These are phyloP conservation scores for Sciaenops ocellatus DNA, from an alignment of 2,797 vertebrate genomes.

Conservation along the genomic window DNA sequence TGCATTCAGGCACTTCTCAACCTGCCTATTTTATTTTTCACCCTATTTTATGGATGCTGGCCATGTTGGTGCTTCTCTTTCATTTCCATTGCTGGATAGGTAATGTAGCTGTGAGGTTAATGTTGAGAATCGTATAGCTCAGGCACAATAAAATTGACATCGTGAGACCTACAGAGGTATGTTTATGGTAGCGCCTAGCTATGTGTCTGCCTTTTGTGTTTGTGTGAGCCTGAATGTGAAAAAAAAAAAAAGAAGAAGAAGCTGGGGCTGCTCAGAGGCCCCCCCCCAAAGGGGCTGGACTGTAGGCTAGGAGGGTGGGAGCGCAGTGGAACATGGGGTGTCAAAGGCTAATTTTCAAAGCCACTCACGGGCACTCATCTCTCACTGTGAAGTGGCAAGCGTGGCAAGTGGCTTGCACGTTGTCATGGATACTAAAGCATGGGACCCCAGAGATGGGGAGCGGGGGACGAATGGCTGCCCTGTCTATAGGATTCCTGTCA, in stretches of 20 bases:
- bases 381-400: constrained; percentile 89
- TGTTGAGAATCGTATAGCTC: constrained; percentile 78
- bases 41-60: constrained; percentile 66
- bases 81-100: constrained; percentile 57
- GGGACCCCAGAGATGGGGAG: constrained; percentile 95
- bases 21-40: constrained; percentile 57
- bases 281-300: constrained; percentile 56
- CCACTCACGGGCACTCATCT: constrained; percentile 85
- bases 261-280: constrained; percentile 28
- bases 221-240: constrained; percentile 57
- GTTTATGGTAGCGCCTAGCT: constrained; percentile 61
- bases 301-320: constrained; percentile 60
- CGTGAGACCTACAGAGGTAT: constrained; percentile 58
- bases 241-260: constrained; percentile 10
- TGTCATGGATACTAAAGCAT: constrained; percentile 97
- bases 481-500: constrained; percentile 99
- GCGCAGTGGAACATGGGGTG: constrained; percentile 70
- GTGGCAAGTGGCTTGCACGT: constrained; percentile 89
- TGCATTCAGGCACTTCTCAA: constrained; percentile 61
- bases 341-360: constrained; percentile 90
- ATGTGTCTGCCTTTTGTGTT: constrained; percentile 64
- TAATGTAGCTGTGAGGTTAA: constrained; percentile 81
- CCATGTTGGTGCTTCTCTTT: constrained; percentile 49
- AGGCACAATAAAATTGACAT: constrained; percentile 75
- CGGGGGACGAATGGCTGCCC: constrained; percentile 95